phyloP scores from a whole-genome alignment of 2,888 invertebrate genomes.

The Dastarcus helophoroides region DNA sequence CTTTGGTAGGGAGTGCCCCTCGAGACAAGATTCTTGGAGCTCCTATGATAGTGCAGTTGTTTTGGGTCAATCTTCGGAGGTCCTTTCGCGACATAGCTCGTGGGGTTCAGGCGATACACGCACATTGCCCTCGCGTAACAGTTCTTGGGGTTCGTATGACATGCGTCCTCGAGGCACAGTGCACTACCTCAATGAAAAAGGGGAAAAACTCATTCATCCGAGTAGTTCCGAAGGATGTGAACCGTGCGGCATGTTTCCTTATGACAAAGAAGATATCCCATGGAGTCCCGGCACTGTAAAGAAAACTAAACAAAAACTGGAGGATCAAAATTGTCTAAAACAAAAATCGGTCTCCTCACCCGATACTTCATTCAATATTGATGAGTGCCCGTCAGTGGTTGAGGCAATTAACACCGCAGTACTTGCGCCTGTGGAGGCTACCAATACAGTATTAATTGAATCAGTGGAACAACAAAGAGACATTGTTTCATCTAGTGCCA shows the following conservation, averaged over 20 bases:
- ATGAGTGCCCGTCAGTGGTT: no score
- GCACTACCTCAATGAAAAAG: conserved; percentile 30
- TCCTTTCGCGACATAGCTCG: conserved; percentile 64
- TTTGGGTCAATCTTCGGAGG: conserved; percentile 45
- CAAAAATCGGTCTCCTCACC: conserved; percentile 4
- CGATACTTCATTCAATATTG: no score
- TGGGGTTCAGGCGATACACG: conserved; percentile 70
- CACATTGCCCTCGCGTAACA: conserved; percentile 52
- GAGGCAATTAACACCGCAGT: conserved; percentile 24
- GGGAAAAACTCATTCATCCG: conserved; percentile 20
- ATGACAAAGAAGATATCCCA: conserved; percentile 51
- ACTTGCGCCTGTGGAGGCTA: conserved; percentile 18
- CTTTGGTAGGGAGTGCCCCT: conserved; percentile 41
- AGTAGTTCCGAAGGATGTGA: conserved; percentile 22
- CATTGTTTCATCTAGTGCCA: conserved; percentile 49
- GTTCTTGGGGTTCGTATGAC: conserved; percentile 64
- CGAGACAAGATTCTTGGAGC: conserved; percentile 67
- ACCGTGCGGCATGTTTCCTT: conserved; percentile 42
- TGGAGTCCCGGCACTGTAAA: conserved; percentile 60
- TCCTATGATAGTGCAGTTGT: conserved; percentile 68
- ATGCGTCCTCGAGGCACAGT: conserved; percentile 38
- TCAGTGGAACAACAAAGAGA: conserved; percentile 3
- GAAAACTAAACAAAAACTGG: conserved; percentile 56
- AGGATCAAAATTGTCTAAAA: conserved; percentile 34
- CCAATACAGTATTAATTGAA: conserved; percentile 11